These are phyloP conservation scores for Cosmorhoe ocellata DNA, from an alignment of 2,888 invertebrate species.

Conservation along the genomic window DNA sequence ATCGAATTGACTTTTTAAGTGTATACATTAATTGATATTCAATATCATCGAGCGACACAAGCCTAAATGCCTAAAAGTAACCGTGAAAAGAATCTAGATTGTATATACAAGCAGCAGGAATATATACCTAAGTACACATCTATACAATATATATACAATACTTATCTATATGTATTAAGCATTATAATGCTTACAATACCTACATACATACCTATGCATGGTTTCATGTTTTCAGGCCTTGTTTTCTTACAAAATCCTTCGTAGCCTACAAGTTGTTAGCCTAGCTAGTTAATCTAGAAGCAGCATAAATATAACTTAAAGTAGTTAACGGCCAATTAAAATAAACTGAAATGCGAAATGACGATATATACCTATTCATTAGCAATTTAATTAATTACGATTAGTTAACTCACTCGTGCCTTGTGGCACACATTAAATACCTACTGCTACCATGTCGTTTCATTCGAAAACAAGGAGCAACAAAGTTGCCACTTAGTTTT, in stretches of 20 bases:
- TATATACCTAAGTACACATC: not conserved
- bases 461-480: slow-evolving; percentile 11
- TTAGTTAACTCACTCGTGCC: slow-evolving; percentile 26
- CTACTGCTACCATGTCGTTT: slow-evolving; percentile 4
- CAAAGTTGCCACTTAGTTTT: not conserved
- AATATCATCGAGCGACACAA: slow-evolving; percentile 25
- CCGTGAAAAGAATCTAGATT: slow-evolving; percentile 36
- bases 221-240: too few species aligned
- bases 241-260: too few species aligned
- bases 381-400: slow-evolving; percentile 29
- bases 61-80: slow-evolving; percentile 24
- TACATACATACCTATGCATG: too few species aligned
- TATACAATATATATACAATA: too few species aligned
- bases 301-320: slow-evolving; percentile 21
- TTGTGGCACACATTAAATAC: slow-evolving; percentile 9
- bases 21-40: slow-evolving; percentile 36
- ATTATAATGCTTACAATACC: too few species aligned
- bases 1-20: slow-evolving; percentile 43
- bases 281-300: slow-evolving; percentile 6
- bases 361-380: slow-evolving; percentile 28
- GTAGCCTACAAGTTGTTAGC: too few species aligned
- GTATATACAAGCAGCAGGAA: not conserved
- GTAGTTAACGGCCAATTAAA: slow-evolving; percentile 29
- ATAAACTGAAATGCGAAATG: slow-evolving; percentile 30
- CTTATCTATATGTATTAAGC: too few species aligned